phyloP scores from a whole-genome alignment of 64 coral and sea anemone species.

The Porites lutea region DNA sequence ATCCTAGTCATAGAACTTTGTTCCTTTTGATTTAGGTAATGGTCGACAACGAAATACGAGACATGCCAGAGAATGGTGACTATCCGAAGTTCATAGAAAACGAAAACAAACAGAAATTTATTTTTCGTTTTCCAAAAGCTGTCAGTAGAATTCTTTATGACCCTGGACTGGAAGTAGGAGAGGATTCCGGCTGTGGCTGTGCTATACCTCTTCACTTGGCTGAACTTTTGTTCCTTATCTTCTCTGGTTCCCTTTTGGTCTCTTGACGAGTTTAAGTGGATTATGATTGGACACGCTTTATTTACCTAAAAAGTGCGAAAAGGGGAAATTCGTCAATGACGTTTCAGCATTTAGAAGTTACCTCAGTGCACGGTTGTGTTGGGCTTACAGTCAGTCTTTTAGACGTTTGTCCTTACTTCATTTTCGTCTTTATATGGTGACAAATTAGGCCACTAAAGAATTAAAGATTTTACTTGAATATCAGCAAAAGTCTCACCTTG shows the following conservation, averaged over 20 bases:
- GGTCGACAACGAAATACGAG: conserved; percentile 21
- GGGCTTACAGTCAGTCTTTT: too few relatives aligned
- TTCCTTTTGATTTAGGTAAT: conserved; percentile 5
- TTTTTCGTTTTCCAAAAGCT: conserved; percentile 44
- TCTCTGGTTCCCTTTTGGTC: neutral
- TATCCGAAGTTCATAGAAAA: conserved; percentile 17
- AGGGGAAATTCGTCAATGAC: too few relatives aligned
- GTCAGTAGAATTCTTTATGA: conserved; percentile 12
- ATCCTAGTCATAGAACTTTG: neutral
- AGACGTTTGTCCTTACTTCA: too few relatives aligned
- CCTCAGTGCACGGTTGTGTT: too few relatives aligned
- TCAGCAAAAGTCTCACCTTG: too few relatives aligned
- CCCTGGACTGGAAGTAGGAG: conserved; percentile 30
- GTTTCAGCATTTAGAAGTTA: too few relatives aligned
- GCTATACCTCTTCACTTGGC: neutral
- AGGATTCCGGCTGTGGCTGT: neutral
- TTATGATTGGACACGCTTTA: too few relatives aligned
- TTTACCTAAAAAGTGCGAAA: too few relatives aligned
- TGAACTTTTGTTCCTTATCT: neutral
- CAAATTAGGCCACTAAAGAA: too few relatives aligned
- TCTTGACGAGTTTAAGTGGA: neutral
- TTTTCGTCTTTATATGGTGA: too few relatives aligned
- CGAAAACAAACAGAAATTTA: conserved; percentile 30
- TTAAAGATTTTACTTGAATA: too few relatives aligned
- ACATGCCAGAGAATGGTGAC: conserved; percentile 30